Base-by-base conservation (phyloP, 2,888 invertebrate species). In the Calliopum simillimum region DNA sequence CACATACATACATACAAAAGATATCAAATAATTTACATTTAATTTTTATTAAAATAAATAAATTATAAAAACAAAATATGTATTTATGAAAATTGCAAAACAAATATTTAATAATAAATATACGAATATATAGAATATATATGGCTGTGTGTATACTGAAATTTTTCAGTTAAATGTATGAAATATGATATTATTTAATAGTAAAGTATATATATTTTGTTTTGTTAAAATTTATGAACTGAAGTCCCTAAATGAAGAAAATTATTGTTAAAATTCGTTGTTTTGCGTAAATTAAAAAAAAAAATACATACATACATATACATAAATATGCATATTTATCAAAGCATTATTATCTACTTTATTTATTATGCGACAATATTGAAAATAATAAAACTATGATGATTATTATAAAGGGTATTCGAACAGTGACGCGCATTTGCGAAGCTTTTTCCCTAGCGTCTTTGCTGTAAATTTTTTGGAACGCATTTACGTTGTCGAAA, bases 141-240 rank as follows among this genome's bases (percentile, higher is more conserved):
- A 67, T 67, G 67, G 67, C 67, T 59, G 67, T 67, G 67, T 67
- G 59, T 67, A 67, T 59, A 67, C 67, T 67, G 67, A 67, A 51
- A 43, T 49, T 49, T 67, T 67, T 67, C 59, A 67, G 67, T 59
- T 67, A 59, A 58, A 16, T 23, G 49, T 59, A 51, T 67, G 49
- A 49, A 47, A 59, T 55, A 67, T 59, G 33, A 66, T 46, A 47
- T 66, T 67, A 53, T 67, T 58, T 67, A 47, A 59, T 33, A 13
- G 19, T 65, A 41, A 25, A 67, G 49, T 56, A 33, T 33, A 33
- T 33, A 33, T 5, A 8, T 33, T 33, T 33, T 33, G 33, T 33
- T 59, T 49, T 67, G 21, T 47, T 49, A 14, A 58, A 67, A 58
- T 8, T 25, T 47, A 19, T 41, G 14, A 41, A 59, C 25, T 8